These are phyloP conservation scores for Eremobia ochroleuca DNA, from an alignment of 2,888 invertebrate species.

Conservation along the genomic window DNA sequence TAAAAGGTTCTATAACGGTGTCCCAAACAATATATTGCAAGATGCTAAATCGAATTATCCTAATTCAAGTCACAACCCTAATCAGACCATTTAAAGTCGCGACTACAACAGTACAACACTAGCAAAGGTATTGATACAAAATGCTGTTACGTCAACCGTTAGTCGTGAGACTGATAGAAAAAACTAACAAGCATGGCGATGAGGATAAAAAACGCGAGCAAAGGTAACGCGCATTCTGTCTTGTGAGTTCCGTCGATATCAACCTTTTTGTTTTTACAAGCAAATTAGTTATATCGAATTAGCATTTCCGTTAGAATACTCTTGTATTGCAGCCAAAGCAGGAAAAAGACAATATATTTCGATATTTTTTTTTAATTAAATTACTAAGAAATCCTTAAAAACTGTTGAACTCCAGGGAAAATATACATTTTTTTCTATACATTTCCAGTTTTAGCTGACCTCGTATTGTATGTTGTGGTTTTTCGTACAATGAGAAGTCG, in stretches of 20 bases:
- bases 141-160: slow-evolving; percentile 74
- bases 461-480: too few relatives aligned
- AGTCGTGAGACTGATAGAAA: slow-evolving; percentile 64
- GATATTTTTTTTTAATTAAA: neutral
- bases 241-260: slow-evolving; percentile 42
- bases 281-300: neutral
- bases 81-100: slow-evolving; percentile 42
- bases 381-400: too few relatives aligned
- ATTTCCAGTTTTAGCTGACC: too few relatives aligned
- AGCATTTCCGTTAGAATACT: neutral
- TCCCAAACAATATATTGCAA: neutral
- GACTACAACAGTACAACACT: slow-evolving; percentile 28
- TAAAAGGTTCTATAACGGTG: neutral
- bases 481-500: too few relatives aligned
- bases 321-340: neutral
- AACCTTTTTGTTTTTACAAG: neutral
- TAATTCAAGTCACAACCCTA: slow-evolving; percentile 49
- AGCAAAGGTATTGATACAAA: slow-evolving; percentile 55
- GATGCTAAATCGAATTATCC: neutral
- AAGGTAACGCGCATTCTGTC: slow-evolving; percentile 30
- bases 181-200: slow-evolving; percentile 58
- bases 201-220: slow-evolving; percentile 55
- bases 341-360: neutral
- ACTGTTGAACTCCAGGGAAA: neutral
- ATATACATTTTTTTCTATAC: too few relatives aligned